Evolutionary conservation across 2,113 vertebrate genomes (phyloP).

Genomic region (Python bivittatus): DNA sequence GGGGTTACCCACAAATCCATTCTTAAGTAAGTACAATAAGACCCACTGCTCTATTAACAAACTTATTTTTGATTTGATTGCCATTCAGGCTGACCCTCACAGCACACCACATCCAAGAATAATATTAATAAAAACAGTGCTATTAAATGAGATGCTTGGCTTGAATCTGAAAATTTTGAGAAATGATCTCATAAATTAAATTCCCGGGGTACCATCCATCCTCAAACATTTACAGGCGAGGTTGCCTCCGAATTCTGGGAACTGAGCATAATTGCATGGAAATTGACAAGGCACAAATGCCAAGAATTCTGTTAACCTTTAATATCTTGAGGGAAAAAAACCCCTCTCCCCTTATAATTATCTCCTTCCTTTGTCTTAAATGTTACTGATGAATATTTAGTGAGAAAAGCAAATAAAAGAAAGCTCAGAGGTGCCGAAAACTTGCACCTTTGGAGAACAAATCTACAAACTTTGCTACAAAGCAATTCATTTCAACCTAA

Average conservation of each 20-base stretch:
- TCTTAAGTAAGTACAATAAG: slow-evolving; percentile 26
- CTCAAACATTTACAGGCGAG: slow-evolving; percentile 72
- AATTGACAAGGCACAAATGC: slow-evolving; percentile 83
- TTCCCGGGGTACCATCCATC: slow-evolving; percentile 76
- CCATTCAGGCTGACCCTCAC: slow-evolving; percentile 57
- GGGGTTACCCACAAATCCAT: background rate
- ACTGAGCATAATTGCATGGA: slow-evolving; percentile 82
- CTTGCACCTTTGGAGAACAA: slow-evolving; percentile 28
- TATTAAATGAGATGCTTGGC: slow-evolving; percentile 69
- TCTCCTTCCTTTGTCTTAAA: slow-evolving; percentile 82
- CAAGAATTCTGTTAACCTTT: slow-evolving; percentile 86
- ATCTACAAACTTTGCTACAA: slow-evolving; percentile 4
- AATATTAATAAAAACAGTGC: slow-evolving; percentile 71
- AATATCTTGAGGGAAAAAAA: slow-evolving; percentile 72
- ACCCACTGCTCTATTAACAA: slow-evolving; percentile 12
- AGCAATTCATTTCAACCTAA: background rate
- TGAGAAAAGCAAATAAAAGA: slow-evolving; percentile 73
- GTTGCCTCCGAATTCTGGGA: slow-evolving; percentile 80
- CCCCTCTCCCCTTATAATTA: slow-evolving; percentile 76
- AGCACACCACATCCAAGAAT: slow-evolving; percentile 67
- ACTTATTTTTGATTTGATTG: slow-evolving; percentile 49
- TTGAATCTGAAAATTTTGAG: slow-evolving; percentile 71
- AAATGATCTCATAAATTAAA: slow-evolving; percentile 80
- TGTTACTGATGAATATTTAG: slow-evolving; percentile 82
- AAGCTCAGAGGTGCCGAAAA: slow-evolving; percentile 55